Evolutionary conservation across 2,888 invertebrate genomes (phyloP), one percentile per base, ranked within the genome.

Genomic region (Bellardia pandia): DNA sequence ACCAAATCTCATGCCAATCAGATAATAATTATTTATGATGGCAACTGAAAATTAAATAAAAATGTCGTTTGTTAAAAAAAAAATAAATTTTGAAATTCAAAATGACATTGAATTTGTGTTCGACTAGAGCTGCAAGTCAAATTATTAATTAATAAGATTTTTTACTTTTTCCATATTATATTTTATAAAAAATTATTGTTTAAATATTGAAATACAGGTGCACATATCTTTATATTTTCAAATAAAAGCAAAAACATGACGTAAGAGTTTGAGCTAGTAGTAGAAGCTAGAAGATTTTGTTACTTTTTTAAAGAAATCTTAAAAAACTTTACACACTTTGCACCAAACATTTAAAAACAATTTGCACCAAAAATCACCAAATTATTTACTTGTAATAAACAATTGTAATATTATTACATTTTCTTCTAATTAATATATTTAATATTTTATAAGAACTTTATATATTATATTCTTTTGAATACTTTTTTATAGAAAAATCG

Each of bases 11-110:
- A 78, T 78, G 87, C 85, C 87, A 81, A 87, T 87, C 87, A 85
- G 85, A 87, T 85, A 78, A 85, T 74, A 78, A 81, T 78, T 85
- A 81, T 87, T 85, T 87, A 85, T 78, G 81, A 75, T 85, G 87
- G 85, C 87, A 85, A 78, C 77, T 56, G 69, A 81, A 74, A 78
- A 11, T n/a, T 5, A 45, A 69, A 79, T 33, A 66, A 45, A 62
- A 53, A 40, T 53, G 14, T 74, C 23, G 71, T 56, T 30, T 2
- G 66, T 51, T 40, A 14, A 64, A 82, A 37, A 82, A 37, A 77
- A 60, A 53, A 75, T 48, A 69, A 75, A 37, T 37, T 74, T 66
- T 69, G 2, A 74, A 83, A 83, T 71, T 64, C 11, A 51, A 62
- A 64, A 69, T 78, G 86, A 86, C 82, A 82, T 74, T 45, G 53